These are phyloP conservation scores for Hormiphora californensis DNA, from an alignment of 37 sponge, comb jelly and placozoan species.

Conservation along the genomic window DNA sequence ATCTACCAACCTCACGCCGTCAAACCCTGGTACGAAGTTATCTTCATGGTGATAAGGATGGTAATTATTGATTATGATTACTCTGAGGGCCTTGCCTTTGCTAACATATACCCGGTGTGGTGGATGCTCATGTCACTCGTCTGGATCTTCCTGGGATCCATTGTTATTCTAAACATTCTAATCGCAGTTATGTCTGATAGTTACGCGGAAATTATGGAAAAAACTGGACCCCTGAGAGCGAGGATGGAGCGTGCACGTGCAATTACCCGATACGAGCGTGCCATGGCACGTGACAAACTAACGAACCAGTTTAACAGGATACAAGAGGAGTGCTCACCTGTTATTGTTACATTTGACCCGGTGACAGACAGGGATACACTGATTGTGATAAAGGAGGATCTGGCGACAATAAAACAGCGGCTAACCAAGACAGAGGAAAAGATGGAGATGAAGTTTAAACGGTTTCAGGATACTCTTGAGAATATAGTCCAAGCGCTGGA, in stretches of 20 bases:
- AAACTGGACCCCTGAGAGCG: neutral
- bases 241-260: constrained; percentile 8
- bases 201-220: constrained; percentile 1
- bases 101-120: neutral
- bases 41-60: neutral
- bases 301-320: neutral
- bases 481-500: constrained; percentile 9
- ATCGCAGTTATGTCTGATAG: neutral
- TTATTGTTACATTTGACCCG: neutral
- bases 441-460: neutral
- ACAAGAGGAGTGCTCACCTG: neutral
- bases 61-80: constrained; percentile 1
- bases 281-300: neutral
- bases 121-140: neutral
- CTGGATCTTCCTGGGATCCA: constrained; percentile 6
- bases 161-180: neutral
- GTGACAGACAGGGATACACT: constrained; percentile 5
- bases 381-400: neutral
- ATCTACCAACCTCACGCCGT: neutral
- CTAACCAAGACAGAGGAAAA: neutral
- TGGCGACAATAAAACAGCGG: neutral
- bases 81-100: neutral
- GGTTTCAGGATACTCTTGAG: neutral
- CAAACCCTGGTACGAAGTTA: neutral
- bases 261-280: neutral